Conservation (phyloP, 1,140 invertebrate genomes). For the Laupala kohalensis region DNA sequence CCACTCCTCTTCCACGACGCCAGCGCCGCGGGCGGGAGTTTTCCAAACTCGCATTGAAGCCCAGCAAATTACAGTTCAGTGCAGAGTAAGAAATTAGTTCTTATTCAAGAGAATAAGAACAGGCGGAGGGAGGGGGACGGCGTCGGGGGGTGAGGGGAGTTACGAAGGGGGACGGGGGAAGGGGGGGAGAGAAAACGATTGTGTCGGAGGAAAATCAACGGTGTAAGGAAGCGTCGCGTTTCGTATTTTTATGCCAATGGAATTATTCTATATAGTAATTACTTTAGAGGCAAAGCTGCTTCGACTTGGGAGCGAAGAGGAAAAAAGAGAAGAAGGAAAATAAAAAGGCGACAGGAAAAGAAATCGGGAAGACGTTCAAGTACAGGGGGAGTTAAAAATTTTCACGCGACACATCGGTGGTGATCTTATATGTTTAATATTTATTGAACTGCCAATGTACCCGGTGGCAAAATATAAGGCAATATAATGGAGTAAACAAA, state of each 20-base stretch:
- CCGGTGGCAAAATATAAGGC: too few relatives aligned
- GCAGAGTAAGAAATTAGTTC: constrained; percentile 1
- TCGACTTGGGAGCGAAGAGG: background rate
- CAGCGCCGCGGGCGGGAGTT: background rate
- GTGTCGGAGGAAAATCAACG: background rate
- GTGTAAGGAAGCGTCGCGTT: background rate
- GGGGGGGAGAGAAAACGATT: too few relatives aligned
- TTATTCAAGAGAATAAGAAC: background rate
- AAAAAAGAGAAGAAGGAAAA: background rate
- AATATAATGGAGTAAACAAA: too few relatives aligned
- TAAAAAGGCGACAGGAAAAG: background rate
- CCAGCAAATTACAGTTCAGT: constrained; percentile 2
- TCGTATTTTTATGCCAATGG: constrained; percentile 5
- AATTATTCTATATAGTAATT: constrained; percentile 5
- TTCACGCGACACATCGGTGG: background rate
- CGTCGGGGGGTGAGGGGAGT: too few relatives aligned
- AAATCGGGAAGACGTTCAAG: background rate
- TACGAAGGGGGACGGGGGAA: too few relatives aligned
- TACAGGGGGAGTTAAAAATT: background rate
- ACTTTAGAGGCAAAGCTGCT: background rate
- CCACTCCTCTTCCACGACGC: background rate
- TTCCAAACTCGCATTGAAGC: constrained; percentile 4
- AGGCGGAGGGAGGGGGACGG: background rate
- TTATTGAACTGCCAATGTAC: too few relatives aligned
- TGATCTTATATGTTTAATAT: too few relatives aligned